These are phyloP conservation scores for Embidobia sp. DNA, from an alignment of 2,888 invertebrate genomes.

Conservation along the genomic window DNA sequence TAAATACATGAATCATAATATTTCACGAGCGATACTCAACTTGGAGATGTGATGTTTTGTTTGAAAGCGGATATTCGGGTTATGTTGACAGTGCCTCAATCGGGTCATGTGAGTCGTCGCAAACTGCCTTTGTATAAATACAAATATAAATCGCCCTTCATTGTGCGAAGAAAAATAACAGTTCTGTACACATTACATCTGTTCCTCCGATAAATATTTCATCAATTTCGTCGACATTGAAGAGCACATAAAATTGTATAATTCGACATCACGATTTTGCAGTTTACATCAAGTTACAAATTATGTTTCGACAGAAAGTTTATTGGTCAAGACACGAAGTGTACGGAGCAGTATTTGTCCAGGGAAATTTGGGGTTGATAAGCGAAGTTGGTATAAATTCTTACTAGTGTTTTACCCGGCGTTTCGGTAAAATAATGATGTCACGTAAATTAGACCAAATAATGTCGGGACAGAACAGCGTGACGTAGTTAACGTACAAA, in stretches of 20 bases:
- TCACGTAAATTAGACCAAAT: slow-evolving; percentile 28
- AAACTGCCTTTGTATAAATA: slow-evolving; percentile 23
- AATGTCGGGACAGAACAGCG: slow-evolving; percentile 7
- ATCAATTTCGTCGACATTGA: too few species aligned
- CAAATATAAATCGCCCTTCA: background rate
- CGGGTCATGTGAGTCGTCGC: slow-evolving; percentile 31
- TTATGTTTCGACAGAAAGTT: too few species aligned
- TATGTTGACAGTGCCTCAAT: slow-evolving; percentile 43
- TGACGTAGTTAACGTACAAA: slow-evolving; percentile 6
- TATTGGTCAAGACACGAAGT: too few species aligned
- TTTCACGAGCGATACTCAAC: slow-evolving; percentile 39
- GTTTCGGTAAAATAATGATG: slow-evolving; percentile 13
- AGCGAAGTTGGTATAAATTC: too few species aligned
- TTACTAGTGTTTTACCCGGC: background rate
- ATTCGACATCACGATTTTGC: too few species aligned
- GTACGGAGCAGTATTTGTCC: too few species aligned
- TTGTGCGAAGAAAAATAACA: slow-evolving; percentile 2
- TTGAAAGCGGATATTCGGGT: slow-evolving; percentile 47
- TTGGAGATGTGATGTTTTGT: slow-evolving; percentile 36
- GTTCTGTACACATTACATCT: too few species aligned
- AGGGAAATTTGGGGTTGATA: too few species aligned
- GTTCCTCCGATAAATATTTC: too few species aligned
- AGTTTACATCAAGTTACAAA: too few species aligned
- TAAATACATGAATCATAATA: slow-evolving; percentile 55
- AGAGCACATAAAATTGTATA: too few species aligned